Evolutionary conservation across 2,888 invertebrate species (phyloP), one percentile per base, ranked within the genome.

Genomic region (Caenorhabditis sp.): DNA sequence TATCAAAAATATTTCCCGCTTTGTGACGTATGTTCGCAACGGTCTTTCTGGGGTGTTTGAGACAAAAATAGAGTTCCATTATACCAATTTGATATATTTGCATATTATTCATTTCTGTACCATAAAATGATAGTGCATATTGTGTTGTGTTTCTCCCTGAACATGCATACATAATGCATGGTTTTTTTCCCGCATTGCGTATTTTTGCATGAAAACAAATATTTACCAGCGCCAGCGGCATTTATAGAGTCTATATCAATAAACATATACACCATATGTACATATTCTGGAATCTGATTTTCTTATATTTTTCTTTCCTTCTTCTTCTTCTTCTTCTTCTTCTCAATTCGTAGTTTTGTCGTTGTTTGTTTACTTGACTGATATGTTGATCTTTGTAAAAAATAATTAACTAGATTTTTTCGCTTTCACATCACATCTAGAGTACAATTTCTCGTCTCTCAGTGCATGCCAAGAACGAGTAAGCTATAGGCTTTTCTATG

Each of bases 171-270:
- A 17, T 43, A 43, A 43, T 43, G 17, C 10, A 31, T 31, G 31
- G 31, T 31, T 31, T 31, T 31, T 31, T 31, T 31, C 31, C 31
- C 31, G 17, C 43, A 14, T 10, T 17, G 12, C 43, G 43, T 43
- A 43, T 43, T 43, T 43, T 43, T 43, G 43, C 43, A 43, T 10
- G 43, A 43, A 43, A 17, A 43, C 43, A 43, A 43, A 43, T 43
- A 43, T 43, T 43, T 43, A 43, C 43, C 43, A 43, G 14, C 43
- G 17, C 43, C 43, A 43, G 43, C 43, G 17, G 43, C 43, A 43
- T 43, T 43, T 43, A 43, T 43, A 43, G 43, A 43, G 43, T 43
- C 43, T 43, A 43, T 43, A 43, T 43, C 43, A 43, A 43, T 43
- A 43, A 43, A 43, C 43, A 43, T 43, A 17, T 43, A 43, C 17